Percentiles rank a stretch among this genome's conserved stretches.
phyloP scores from a whole-genome alignment of 2,797 vertebrate genomes.

The Carcharodon carcharias region DNA sequence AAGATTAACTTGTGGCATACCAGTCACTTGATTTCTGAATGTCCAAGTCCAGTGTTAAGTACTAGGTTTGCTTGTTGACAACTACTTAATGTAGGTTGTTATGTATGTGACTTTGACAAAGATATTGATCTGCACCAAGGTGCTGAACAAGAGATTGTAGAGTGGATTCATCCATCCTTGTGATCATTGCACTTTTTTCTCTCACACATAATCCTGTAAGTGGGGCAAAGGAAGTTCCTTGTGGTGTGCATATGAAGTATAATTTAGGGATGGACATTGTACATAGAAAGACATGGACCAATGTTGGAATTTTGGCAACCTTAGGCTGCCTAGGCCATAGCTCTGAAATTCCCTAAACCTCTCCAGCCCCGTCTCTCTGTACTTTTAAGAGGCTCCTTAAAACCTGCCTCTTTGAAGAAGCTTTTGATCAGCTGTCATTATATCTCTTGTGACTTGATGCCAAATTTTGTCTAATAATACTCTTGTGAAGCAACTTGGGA shows the following conservation, averaged over 20 bases:
- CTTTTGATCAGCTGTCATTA: not conserved
- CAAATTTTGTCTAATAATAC: not conserved
- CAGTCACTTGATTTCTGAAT: not conserved
- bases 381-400: not conserved
- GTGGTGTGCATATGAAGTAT: not conserved
- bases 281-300: not conserved
- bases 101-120: not conserved
- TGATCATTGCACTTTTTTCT: not conserved
- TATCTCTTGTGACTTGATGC: not conserved
- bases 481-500: not conserved
- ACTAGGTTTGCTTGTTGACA: not conserved
- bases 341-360: not conserved
- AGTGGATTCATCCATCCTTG: not conserved
- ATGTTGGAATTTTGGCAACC: not conserved
- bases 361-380: not conserved
- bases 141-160: not conserved
- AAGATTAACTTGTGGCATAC: not conserved
- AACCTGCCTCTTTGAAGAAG: not conserved
- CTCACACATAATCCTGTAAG: not conserved
- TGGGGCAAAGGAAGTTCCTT: not conserved
- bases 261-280: not conserved
- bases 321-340: not conserved
- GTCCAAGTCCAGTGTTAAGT: not conserved
- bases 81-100: not conserved
- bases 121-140: not conserved